Evolutionary conservation across 2,888 invertebrate genomes (phyloP).

Genomic region (Colostygia pectinataria): DNA sequence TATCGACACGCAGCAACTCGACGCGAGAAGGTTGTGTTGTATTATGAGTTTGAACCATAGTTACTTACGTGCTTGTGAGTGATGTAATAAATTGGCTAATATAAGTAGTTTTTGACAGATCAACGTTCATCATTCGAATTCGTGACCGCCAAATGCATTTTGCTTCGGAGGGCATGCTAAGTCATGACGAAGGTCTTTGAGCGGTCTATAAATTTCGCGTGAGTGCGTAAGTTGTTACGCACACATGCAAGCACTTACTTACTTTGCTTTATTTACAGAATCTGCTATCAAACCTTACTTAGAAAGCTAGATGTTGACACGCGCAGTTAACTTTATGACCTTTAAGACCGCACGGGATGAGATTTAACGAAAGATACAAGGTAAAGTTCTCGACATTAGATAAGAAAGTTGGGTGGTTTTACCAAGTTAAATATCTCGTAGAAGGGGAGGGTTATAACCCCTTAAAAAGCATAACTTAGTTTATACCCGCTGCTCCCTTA

Average conservation of each 20-base stretch:
- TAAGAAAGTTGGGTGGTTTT: slow-evolving; percentile 17
- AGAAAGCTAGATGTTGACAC: slow-evolving; percentile 22
- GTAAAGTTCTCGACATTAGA: slow-evolving; percentile 26
- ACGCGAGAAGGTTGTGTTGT: background rate
- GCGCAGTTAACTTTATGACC: slow-evolving; percentile 21
- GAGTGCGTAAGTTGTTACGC: no score
- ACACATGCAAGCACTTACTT: background rate
- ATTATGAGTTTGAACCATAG: no score
- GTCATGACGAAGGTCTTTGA: no score
- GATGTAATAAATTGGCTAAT: no score
- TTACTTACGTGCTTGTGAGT: no score
- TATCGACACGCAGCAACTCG: slow-evolving; percentile 29
- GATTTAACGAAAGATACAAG: slow-evolving; percentile 22
- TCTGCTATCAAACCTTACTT: slow-evolving; percentile 11
- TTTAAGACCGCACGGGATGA: slow-evolving; percentile 14
- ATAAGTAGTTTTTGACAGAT: no score
- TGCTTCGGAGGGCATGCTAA: no score
- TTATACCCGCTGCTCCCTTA: slow-evolving; percentile 47
- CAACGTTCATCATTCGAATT: no score
- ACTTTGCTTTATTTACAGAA: background rate
- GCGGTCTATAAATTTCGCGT: no score
- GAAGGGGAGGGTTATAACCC: slow-evolving; percentile 26
- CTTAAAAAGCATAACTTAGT: slow-evolving; percentile 42
- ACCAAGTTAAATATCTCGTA: slow-evolving; percentile 23
- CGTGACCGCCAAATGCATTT: no score